Conservation (phyloP, 2,888 invertebrate genomes). For the Arrhopalites spinosus region DNA sequence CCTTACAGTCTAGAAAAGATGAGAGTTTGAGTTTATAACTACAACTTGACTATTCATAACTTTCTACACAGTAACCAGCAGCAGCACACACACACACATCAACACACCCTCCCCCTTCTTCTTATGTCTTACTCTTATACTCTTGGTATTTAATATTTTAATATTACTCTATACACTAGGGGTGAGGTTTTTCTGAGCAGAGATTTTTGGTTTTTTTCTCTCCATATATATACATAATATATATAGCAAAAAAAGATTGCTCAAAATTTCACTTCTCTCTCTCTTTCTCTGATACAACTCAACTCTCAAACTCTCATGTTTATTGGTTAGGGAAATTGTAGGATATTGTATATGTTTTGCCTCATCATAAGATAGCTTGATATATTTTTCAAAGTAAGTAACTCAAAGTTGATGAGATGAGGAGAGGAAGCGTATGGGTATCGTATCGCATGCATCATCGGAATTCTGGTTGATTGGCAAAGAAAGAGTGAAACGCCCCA, state of each 20-base stretch:
- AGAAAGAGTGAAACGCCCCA: constrained; percentile 31
- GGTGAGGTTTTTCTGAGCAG: too few relatives aligned
- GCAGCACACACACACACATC: too few relatives aligned
- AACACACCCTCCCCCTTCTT: too few relatives aligned
- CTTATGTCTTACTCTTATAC: too few relatives aligned
- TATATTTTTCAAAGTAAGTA: constrained; percentile 6
- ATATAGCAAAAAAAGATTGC: constrained; percentile 1
- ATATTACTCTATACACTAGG: too few relatives aligned
- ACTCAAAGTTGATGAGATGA: constrained; percentile 27
- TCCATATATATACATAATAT: too few relatives aligned
- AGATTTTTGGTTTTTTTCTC: too few relatives aligned
- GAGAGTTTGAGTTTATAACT: too few relatives aligned
- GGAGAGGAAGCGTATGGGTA: constrained; percentile 26
- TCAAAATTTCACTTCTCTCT: constrained; percentile 5
- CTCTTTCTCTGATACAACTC: constrained; percentile 2
- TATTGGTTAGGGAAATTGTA: constrained; percentile 6
- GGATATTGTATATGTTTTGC: background rate
- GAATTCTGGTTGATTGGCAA: constrained; percentile 35
- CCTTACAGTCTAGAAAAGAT: too few relatives aligned
- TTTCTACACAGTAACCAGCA: too few relatives aligned
- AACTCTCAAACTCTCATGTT: background rate
- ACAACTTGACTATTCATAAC: too few relatives aligned
- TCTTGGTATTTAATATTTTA: too few relatives aligned
- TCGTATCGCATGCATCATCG: constrained; percentile 23
- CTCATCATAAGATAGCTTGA: background rate